Conservation (phyloP, 1,140 invertebrate species). For the Wasmannia auropunctata region DNA sequence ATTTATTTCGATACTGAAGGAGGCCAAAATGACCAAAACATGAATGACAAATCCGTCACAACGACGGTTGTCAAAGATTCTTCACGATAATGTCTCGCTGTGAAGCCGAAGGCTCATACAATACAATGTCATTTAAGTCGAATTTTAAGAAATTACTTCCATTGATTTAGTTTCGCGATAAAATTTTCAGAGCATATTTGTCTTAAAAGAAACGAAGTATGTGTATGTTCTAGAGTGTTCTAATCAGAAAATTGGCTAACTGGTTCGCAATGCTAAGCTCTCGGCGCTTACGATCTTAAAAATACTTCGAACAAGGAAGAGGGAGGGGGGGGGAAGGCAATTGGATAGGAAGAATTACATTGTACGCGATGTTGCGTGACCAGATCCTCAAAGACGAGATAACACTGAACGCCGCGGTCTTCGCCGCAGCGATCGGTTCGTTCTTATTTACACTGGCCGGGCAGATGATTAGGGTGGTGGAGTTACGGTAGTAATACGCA, state of each 20-base stretch:
- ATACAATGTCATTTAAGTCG: not conserved
- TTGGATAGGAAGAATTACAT: conserved; percentile 6
- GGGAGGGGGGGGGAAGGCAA: not conserved
- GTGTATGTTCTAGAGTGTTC: not conserved
- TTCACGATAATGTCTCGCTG: not conserved
- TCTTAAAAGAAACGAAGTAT: not conserved
- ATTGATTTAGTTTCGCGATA: not conserved
- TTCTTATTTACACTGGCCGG: conserved; percentile 11
- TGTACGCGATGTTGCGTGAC: conserved; percentile 33
- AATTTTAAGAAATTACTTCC: not conserved
- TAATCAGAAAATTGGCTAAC: conserved; percentile 1
- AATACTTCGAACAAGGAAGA: not conserved
- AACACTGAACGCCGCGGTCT: not conserved
- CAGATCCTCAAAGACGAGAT: conserved; percentile 10
- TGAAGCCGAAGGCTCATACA: not conserved
- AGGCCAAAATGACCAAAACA: not conserved
- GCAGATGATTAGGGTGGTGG: conserved; percentile 15
- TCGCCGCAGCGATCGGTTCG: not conserved
- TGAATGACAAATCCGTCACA: not conserved
- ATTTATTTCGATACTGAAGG: not conserved
- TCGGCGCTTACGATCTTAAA: not conserved
- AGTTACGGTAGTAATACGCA: conserved; percentile 15
- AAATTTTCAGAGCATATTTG: not conserved
- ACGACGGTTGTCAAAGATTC: not conserved
- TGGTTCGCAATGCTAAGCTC: not conserved